Base-by-base conservation (phyloP, 2,888 invertebrate species). In the Gisinianus flammeolus region DNA sequence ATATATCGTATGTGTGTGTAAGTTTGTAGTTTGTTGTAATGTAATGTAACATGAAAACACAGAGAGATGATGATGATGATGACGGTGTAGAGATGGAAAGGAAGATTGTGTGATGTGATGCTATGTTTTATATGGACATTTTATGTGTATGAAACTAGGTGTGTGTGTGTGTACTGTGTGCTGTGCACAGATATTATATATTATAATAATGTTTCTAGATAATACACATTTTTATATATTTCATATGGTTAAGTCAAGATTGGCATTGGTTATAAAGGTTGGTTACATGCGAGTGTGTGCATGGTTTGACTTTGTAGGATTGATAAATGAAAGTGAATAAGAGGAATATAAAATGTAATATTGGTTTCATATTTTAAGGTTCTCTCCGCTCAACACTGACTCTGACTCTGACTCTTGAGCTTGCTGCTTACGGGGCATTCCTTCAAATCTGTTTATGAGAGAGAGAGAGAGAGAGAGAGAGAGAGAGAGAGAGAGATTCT, bases 281-380 rank as follows among this genome's bases (percentile, higher is more conserved):
- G 44, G 12, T 16, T 44, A 35, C 35, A 35, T 35, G 35, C 35
- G 12, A 8, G 35, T 35, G 12, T 35, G 35, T 35, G 12, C 12
- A 12, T 35, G 12, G 5, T 5, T 35, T 12, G 5, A 35, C 35
- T 24, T 62, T 62, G 62, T 62, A 24, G 26, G 28, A 62, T 62
- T 62, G 62, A 62, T 62, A 62, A 62, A 62, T 26, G 62, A 62
- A 62, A 62, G 62, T 62, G 62, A 62, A 62, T 62, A 62, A 24
- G 24, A n/a, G 19, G 10, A 10, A 22, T n/a, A 56, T 56, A 44
- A 44, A 44, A 44, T 44, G 44, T 44, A 44, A 44, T 44, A 44
- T 44, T 44, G 44, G 44, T 44, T 44, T 44, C 44, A 44, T 44
- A 44, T 44, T 44, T 44, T 44, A 16, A 44, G 19, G 12, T 12